These are phyloP conservation scores for Theretra japonica DNA, from an alignment of 2,888 invertebrate species.

Conservation along the genomic window DNA sequence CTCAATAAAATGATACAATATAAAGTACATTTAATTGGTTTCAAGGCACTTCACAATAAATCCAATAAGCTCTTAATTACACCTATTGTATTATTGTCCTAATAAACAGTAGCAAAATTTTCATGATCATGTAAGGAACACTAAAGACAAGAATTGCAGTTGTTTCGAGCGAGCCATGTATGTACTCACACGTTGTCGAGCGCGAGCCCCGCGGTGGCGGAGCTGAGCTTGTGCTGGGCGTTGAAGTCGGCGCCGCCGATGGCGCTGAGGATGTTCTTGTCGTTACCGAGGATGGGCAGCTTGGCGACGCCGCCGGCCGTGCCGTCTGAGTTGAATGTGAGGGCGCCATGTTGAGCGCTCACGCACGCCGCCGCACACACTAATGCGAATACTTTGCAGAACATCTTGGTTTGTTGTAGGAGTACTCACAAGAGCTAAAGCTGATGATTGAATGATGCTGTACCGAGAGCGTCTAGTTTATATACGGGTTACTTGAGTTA, in stretches of 20 bases:
- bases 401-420: constrained; percentile 9
- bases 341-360: constrained; percentile 33
- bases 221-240: constrained; percentile 35
- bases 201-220: constrained; percentile 57
- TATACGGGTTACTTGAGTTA: background rate
- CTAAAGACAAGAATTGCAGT: too few relatives aligned
- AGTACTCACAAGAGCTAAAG: background rate
- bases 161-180: background rate
- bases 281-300: constrained; percentile 39
- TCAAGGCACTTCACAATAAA: too few relatives aligned
- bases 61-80: too few relatives aligned
- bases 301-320: constrained; percentile 35
- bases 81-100: too few relatives aligned
- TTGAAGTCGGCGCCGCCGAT: constrained; percentile 31
- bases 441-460: background rate
- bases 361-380: constrained; percentile 32
- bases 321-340: constrained; percentile 39
- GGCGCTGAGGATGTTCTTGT: constrained; percentile 41
- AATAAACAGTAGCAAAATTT: too few relatives aligned
- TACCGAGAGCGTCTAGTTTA: background rate
- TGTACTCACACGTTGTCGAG: constrained; percentile 60
- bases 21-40: too few relatives aligned
- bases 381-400: background rate
- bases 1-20: too few relatives aligned
- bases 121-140: too few relatives aligned